Conservation (phyloP, 2,797 vertebrate species). For the Sebastes matsubarae region DNA sequence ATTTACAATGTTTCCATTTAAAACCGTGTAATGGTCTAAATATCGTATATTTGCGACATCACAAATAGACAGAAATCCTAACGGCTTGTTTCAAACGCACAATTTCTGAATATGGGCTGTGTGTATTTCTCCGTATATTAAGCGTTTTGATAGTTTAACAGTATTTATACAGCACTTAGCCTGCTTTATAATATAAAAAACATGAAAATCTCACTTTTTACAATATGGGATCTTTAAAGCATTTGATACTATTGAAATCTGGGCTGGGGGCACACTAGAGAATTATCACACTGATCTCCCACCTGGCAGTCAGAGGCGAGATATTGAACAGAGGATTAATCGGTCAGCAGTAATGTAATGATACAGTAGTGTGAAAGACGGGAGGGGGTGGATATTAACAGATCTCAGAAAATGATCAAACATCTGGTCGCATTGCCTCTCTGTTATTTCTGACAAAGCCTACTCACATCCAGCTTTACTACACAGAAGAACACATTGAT, state of each 20-base stretch:
- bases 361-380: background rate
- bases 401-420: background rate
- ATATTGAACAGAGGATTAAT: background rate
- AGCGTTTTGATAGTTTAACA: too few species aligned
- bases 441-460: background rate
- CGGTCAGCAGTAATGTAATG: background rate
- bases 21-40: too few species aligned
- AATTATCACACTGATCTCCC: slow-evolving; percentile 1
- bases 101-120: too few species aligned
- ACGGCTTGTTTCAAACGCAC: too few species aligned
- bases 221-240: background rate
- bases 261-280: background rate
- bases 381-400: background rate
- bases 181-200: too few species aligned
- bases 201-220: too few species aligned
- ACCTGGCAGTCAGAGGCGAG: background rate
- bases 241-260: background rate
- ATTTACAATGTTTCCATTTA: too few species aligned
- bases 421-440: background rate
- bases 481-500: background rate
- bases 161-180: too few species aligned
- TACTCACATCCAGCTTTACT: background rate
- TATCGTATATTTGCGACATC: too few species aligned
- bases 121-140: too few species aligned
- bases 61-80: too few species aligned